Base-by-base conservation (phyloP, 2,113 vertebrate genomes). In the Neoarius graeffei region DNA sequence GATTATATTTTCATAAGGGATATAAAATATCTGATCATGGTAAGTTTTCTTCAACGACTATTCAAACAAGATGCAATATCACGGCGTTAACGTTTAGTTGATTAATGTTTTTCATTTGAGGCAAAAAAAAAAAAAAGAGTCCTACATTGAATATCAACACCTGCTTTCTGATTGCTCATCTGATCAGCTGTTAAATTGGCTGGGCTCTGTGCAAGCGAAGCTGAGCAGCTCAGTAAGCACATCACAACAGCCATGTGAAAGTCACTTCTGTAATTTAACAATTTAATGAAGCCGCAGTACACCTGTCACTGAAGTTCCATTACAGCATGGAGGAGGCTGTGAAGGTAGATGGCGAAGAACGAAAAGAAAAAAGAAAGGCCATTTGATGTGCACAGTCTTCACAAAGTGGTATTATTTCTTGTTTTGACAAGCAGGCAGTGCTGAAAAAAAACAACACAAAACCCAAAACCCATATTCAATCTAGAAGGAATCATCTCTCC, bases 141-240 rank as follows among this genome's bases (percentile, higher is more conserved):
- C 30, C 0, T 30, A 10, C 25, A 27, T 56, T 35, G 7, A 84
- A 17, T 15, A 85, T 62, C 56, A 59, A 48, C 69, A 59, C 19
- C 71, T 35, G 27, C 56, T 62, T 48, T 85, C 56, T 17, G 84
- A 85, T 85, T 59, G 69, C 84, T 62, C 84, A 20, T 77, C 84
- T 85, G 85, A 86, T 64, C 73, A 60, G 35, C 73, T 50, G 71
- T 50, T 64, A 86, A 86, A 79, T 64, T 84, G 83, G 64, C 62
- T 30, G 48, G n/a, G 50, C 50, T 84, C 50, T 69, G 11, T 10
- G 64, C 83, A 13, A 69, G 82, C 48, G 15, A 54, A 84, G 82
- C 64, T 15, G 13, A 66, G 23, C 50, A 56, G 64, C 42, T 71
- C 50, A 62, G 19, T 42, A 69, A 69, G 62, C 77, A 7, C 57